Percentiles rank a stretch among this genome's conserved stretches.
phyloP scores from a whole-genome alignment of 2,888 invertebrate genomes.

The Onthophagus sagittarius region DNA sequence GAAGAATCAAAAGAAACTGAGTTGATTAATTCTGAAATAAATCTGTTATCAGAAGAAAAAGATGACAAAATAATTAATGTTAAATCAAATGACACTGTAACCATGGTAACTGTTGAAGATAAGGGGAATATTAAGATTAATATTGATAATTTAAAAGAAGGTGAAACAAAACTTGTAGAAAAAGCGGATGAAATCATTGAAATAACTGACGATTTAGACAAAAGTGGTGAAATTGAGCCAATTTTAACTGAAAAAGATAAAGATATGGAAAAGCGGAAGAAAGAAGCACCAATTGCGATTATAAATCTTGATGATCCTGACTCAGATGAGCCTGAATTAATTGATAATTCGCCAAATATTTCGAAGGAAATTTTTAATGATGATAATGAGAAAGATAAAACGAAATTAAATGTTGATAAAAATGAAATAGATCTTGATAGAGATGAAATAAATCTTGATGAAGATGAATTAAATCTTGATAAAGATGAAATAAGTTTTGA shows the following conservation, averaged over 20 bases:
- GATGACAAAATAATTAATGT: too few relatives aligned
- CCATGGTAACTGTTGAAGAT: too few relatives aligned
- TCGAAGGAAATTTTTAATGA: too few relatives aligned
- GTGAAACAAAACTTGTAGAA: not conserved
- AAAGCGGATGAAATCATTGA: not conserved
- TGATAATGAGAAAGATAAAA: not conserved
- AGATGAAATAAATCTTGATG: not conserved
- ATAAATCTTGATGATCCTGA: not conserved
- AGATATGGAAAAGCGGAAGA: too few relatives aligned
- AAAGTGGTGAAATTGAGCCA: too few relatives aligned
- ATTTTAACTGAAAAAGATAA: too few relatives aligned
- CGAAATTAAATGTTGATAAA: not conserved
- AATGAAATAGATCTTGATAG: not conserved
- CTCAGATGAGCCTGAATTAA: not conserved
- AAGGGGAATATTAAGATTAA: too few relatives aligned
- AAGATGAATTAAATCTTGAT: not conserved
- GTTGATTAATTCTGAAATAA: too few relatives aligned
- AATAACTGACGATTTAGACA: not conserved
- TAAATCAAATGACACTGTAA: too few relatives aligned
- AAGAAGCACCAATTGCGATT: not conserved
- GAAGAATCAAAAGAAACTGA: too few relatives aligned
- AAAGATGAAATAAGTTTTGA: not conserved
- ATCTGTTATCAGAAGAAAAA: too few relatives aligned
- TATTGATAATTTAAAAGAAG: not conserved
- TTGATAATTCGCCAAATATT: too few relatives aligned